phyloP scores from a whole-genome alignment of 2,888 invertebrate genomes.

The Ischnura elegans region DNA sequence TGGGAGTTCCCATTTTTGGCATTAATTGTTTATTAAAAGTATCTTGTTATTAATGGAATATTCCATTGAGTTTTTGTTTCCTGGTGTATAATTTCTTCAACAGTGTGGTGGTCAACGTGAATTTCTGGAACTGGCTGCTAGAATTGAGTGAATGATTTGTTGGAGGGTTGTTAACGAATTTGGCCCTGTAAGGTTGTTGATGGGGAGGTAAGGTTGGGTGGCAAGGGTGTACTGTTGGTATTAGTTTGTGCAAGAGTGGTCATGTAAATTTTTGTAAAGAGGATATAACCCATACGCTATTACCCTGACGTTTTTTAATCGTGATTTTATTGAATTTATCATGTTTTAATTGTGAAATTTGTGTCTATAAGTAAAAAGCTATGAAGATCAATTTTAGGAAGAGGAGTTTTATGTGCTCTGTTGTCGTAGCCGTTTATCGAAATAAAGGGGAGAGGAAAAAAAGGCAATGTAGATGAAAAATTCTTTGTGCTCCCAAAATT shows the following conservation, averaged over 20 bases:
- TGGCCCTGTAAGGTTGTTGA: slow-evolving; percentile 64
- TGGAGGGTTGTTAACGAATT: slow-evolving; percentile 66
- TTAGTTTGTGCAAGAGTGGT: slow-evolving; percentile 67
- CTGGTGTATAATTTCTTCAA: slow-evolving; percentile 63
- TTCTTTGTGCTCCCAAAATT: slow-evolving; percentile 71
- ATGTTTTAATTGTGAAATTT: slow-evolving; percentile 72
- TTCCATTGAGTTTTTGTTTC: slow-evolving; percentile 67
- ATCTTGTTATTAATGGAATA: slow-evolving; percentile 62
- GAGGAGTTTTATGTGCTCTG: slow-evolving; percentile 71
- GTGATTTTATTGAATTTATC: slow-evolving; percentile 72
- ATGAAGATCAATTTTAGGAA: slow-evolving; percentile 71
- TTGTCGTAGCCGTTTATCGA: slow-evolving; percentile 71
- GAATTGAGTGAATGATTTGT: slow-evolving; percentile 63
- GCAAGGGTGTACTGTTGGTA: slow-evolving; percentile 66
- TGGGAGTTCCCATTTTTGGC: slow-evolving; percentile 63
- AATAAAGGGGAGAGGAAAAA: slow-evolving; percentile 69
- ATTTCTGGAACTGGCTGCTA: slow-evolving; percentile 65
- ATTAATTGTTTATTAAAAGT: slow-evolving; percentile 61
- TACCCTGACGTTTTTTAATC: slow-evolving; percentile 68
- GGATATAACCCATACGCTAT: slow-evolving; percentile 65
- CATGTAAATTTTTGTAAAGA: slow-evolving; percentile 67
- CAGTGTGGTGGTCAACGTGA: slow-evolving; percentile 53
- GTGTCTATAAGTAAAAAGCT: slow-evolving; percentile 71
- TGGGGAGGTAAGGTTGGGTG: slow-evolving; percentile 57
- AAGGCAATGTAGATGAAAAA: slow-evolving; percentile 70